Evolutionary conservation across 2,113 vertebrate species (phyloP).

Genomic region (cattle (Bos taurus)): DNA sequence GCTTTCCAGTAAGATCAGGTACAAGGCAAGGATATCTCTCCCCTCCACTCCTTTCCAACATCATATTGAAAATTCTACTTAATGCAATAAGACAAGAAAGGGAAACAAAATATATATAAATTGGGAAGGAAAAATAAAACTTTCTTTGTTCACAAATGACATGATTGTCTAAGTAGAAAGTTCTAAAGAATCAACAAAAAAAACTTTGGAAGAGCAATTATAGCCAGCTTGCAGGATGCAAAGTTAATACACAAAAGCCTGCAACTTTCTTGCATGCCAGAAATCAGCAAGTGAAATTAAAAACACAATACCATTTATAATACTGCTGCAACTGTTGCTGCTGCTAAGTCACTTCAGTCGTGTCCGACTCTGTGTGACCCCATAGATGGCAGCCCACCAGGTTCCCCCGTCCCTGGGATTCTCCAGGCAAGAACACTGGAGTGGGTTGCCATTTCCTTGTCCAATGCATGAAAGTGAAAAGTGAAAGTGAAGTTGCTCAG

Average conservation of each 20-base stretch:
- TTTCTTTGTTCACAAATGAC: neutral
- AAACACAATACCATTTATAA: neutral
- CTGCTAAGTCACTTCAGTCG: too few relatives aligned
- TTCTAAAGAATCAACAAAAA: neutral
- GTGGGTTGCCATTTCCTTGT: too few relatives aligned
- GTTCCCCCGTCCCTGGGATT: too few relatives aligned
- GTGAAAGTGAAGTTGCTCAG: too few relatives aligned
- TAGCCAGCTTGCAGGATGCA: neutral
- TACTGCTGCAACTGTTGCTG: too few relatives aligned
- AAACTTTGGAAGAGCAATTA: neutral
- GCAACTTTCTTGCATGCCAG: neutral
- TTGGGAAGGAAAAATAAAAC: neutral
- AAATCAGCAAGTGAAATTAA: neutral
- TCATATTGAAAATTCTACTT: neutral
- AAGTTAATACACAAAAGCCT: neutral
- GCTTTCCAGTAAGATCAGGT: neutral
- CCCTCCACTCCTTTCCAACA: neutral
- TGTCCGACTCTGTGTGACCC: too few relatives aligned
- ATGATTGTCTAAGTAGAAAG: neutral
- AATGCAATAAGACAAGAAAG: neutral
- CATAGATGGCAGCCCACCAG: too few relatives aligned
- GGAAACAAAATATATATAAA: neutral
- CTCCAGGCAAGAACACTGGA: too few relatives aligned
- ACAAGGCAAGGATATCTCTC: neutral
- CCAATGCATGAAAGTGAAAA: too few relatives aligned